Evolutionary conservation across 2,113 vertebrate genomes (phyloP).

Genomic region (Cynocephalus volans): DNA sequence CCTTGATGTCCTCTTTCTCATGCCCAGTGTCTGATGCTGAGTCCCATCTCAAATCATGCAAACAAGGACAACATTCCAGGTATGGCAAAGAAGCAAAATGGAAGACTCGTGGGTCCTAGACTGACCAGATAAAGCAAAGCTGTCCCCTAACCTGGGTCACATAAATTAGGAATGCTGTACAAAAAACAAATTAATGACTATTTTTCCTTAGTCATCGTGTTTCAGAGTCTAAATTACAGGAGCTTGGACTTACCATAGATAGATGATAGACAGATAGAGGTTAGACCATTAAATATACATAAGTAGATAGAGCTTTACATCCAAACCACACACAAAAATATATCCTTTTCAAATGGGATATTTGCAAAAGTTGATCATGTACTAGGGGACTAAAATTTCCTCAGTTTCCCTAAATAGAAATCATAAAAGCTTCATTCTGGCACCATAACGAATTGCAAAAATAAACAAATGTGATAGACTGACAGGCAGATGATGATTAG

Average conservation of each 20-base stretch:
- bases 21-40: background rate
- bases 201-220: background rate
- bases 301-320: background rate
- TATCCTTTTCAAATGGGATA: background rate
- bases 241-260: background rate
- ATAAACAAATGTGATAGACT: background rate
- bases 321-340: slow-evolving; percentile 2
- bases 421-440: background rate
- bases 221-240: background rate
- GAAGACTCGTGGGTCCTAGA: background rate
- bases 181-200: background rate
- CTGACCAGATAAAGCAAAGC: background rate
- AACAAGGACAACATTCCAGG: background rate
- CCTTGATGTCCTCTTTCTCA: background rate
- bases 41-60: background rate
- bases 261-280: background rate
- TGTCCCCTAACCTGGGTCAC: background rate
- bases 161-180: background rate
- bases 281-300: background rate
- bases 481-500: background rate
- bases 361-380: background rate
- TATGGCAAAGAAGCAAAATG: background rate
- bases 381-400: background rate
- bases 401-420: background rate
- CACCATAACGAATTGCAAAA: background rate